phyloP scores from a whole-genome alignment of 2,888 invertebrate species.

The Agonopterix subpropinquella region DNA sequence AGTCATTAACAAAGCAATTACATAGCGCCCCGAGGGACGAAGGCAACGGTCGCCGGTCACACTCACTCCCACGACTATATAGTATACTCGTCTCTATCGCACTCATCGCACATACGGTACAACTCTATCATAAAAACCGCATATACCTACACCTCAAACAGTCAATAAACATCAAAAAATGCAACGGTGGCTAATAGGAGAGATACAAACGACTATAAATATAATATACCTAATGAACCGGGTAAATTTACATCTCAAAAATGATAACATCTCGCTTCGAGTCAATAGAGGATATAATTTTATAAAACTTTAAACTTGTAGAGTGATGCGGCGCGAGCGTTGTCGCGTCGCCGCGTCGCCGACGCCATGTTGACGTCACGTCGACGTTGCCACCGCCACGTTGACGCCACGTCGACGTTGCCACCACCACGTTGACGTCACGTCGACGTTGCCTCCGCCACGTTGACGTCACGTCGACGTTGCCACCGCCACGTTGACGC shows the following conservation, averaged over 20 bases:
- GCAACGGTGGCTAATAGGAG: slow-evolving; percentile 62
- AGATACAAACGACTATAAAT: slow-evolving; percentile 68
- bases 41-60: too few species aligned
- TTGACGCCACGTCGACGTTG: background rate
- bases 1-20: too few species aligned
- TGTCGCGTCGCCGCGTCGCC: slow-evolving; percentile 22
- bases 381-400: background rate
- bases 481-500: too few species aligned
- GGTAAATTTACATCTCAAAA: slow-evolving; percentile 73
- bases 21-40: too few species aligned
- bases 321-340: slow-evolving; percentile 5
- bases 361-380: background rate
- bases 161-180: slow-evolving; percentile 65
- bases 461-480: too few species aligned
- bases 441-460: too few species aligned
- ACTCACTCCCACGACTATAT: too few species aligned
- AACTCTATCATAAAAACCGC: slow-evolving; percentile 26
- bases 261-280: slow-evolving; percentile 59
- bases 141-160: slow-evolving; percentile 43
- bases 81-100: too few species aligned
- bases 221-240: slow-evolving; percentile 50
- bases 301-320: slow-evolving; percentile 41
- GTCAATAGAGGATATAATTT: slow-evolving; percentile 55
- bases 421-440: too few species aligned
- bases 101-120: background rate